These are phyloP conservation scores for Dicaeum eximium DNA, from an alignment of 2,113 vertebrate genomes.

Conservation along the genomic window DNA sequence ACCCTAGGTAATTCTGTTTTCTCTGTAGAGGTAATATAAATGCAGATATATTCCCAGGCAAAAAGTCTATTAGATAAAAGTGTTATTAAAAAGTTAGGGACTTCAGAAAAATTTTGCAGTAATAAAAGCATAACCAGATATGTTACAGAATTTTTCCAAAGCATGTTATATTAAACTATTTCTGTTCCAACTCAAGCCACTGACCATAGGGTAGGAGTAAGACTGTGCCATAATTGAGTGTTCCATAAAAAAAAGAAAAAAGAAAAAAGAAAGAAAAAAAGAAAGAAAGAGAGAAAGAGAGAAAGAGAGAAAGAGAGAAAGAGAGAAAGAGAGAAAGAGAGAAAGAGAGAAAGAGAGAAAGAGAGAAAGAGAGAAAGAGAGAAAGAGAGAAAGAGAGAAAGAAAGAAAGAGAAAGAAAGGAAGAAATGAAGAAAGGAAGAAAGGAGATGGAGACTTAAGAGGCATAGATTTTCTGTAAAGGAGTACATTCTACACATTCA, in stretches of 20 bases:
- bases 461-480: not conserved
- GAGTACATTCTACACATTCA: not conserved
- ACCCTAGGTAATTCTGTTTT: not conserved
- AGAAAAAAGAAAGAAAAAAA: accelerated
- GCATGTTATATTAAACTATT: not conserved
- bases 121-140: not conserved
- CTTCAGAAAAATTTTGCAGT: not conserved
- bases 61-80: not conserved
- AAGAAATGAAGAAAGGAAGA: no score
- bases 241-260: not conserved
- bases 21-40: not conserved
- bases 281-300: no score
- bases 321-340: no score
- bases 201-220: not conserved
- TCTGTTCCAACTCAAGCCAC: not conserved
- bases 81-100: not conserved
- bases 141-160: not conserved
- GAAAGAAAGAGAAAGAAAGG: no score
- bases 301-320: no score
- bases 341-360: no score
- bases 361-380: no score
- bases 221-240: not conserved
- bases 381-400: no score
- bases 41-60: not conserved
- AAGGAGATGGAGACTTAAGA: not conserved